These are phyloP conservation scores for Steinernema khuongi DNA, from an alignment of 1,140 invertebrate genomes.

Conservation along the genomic window DNA sequence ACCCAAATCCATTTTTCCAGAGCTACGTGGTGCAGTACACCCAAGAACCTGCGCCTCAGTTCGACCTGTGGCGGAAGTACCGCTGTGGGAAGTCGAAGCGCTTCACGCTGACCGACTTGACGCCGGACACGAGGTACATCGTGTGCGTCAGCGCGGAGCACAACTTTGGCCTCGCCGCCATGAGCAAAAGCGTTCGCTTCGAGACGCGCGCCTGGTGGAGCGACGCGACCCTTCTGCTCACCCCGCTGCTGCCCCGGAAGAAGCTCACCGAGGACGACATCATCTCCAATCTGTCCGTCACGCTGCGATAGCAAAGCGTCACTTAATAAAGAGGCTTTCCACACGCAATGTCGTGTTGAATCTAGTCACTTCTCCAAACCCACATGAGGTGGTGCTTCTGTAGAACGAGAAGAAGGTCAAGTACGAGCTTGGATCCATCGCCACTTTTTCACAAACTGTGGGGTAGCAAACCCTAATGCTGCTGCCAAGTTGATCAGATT, in stretches of 20 bases:
- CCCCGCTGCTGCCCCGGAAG: not conserved
- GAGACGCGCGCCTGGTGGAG: conserved; percentile 50
- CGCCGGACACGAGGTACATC: conserved; percentile 54
- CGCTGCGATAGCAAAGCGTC: too few species aligned
- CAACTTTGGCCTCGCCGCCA: conserved; percentile 55
- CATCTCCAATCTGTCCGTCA: not conserved
- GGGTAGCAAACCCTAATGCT: too few species aligned
- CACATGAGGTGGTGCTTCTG: too few species aligned
- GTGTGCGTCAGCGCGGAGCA: conserved; percentile 55
- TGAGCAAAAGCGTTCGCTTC: conserved; percentile 52
- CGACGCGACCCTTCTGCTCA: conserved; percentile 27
- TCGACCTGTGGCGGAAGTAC: conserved; percentile 50
- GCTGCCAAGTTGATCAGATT: too few species aligned
- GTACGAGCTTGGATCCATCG: too few species aligned
- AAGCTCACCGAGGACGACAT: conserved; percentile 3
- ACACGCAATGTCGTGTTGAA: too few species aligned
- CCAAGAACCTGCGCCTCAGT: conserved; percentile 57
- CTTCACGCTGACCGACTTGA: conserved; percentile 53
- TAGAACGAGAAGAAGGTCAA: too few species aligned
- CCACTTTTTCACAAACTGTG: too few species aligned
- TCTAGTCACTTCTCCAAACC: too few species aligned
- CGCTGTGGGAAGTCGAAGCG: conserved; percentile 42
- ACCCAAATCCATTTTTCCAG: conserved; percentile 36
- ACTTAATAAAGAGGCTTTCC: too few species aligned
- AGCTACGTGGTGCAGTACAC: conserved; percentile 54